Percentiles rank a stretch among this genome's conserved stretches.
Evolutionary conservation across 1,140 invertebrate species (phyloP).

Genomic region (Drosophila burlai): DNA sequence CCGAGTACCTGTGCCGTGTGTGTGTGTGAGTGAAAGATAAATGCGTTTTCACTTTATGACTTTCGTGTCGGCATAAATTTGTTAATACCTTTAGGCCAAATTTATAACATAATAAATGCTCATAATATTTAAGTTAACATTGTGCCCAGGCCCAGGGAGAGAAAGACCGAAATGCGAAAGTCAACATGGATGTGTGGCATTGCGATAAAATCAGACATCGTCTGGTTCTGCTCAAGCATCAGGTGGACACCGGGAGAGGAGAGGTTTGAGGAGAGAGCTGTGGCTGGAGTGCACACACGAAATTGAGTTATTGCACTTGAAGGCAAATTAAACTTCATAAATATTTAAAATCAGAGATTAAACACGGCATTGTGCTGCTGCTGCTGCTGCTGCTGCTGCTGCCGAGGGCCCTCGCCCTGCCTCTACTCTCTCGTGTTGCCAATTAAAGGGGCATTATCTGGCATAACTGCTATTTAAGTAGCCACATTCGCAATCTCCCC

Average conservation of each 20-base stretch:
- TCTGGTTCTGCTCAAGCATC: constrained; percentile 42
- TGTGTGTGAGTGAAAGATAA: constrained; percentile 71
- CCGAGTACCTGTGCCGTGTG: constrained; percentile 6
- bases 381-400: constrained; percentile 14
- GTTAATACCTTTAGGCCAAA: constrained; percentile 85
- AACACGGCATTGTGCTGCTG: constrained; percentile 54
- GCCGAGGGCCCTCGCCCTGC: neutral
- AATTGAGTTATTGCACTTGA: constrained; percentile 85
- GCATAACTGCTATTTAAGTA: constrained; percentile 67
- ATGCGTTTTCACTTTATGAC: constrained; percentile 84
- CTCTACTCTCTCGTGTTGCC: constrained; percentile 47
- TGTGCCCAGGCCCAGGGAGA: constrained; percentile 52
- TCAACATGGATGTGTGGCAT: constrained; percentile 62
- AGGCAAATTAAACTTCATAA: constrained; percentile 85
- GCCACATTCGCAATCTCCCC: constrained; percentile 32
- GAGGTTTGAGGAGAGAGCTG: neutral
- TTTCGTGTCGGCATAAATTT: constrained; percentile 84
- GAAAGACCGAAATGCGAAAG: constrained; percentile 73
- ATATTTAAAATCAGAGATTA: constrained; percentile 85
- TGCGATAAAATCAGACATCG: constrained; percentile 69
- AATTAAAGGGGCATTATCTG: constrained; percentile 78
- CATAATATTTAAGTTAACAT: constrained; percentile 84
- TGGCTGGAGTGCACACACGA: constrained; percentile 54
- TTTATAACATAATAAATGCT: constrained; percentile 85
- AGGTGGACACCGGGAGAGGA: constrained; percentile 32